Evolutionary conservation across 2,888 invertebrate species (phyloP), one percentile per base, ranked within the genome.

Genomic region (Ochropleura leucogaster): DNA sequence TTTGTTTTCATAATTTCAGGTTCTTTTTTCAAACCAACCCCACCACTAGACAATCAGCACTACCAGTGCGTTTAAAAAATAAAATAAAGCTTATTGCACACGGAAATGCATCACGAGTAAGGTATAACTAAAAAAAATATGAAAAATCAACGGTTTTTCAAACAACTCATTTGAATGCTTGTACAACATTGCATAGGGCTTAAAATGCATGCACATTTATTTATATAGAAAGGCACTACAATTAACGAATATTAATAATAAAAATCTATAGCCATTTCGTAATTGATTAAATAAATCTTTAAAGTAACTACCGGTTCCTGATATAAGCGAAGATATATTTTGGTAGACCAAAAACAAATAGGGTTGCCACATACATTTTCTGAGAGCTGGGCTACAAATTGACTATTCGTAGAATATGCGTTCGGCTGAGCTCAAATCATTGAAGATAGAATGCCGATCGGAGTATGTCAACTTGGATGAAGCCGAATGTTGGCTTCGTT

Each of bases 161-260:
- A 79, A 80, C 73, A 80, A 80, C 71, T 77, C 79, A 72, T 80
- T 79, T 71, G 86, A 79, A 85, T 84, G 76, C 90, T 92, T 92
- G 91, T 91, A 91, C 82, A 85, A 85, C 76, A 89, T 87, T 86
- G 87, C 88, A 88, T 85, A 88, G 87, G 87, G 84, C 77, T 86
- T 84, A 87, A 90, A 92, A 92, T 91, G 91, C 92, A 92, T 91
- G 91, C 92, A 92, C 88, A 87, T 88, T 88, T 85, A 87, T 88
- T 88, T 85, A 85, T 82, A 89, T 86, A 89, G 82, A 90, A 93
- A 93, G 93, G 93, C 93, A 94, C 94, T 93, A 93, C 89, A 85
- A 88, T 85, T 76, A 87, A 85, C 77, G 76, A 88, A 86, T 83
- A 87, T 72, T 89, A 83, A 62, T 44, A 62, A 62, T 62, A 44